Percentiles rank a stretch among this genome's conserved stretches.
These are phyloP conservation scores for Pilophorus perplexus DNA, from an alignment of 2,888 invertebrate species.

Conservation along the genomic window DNA sequence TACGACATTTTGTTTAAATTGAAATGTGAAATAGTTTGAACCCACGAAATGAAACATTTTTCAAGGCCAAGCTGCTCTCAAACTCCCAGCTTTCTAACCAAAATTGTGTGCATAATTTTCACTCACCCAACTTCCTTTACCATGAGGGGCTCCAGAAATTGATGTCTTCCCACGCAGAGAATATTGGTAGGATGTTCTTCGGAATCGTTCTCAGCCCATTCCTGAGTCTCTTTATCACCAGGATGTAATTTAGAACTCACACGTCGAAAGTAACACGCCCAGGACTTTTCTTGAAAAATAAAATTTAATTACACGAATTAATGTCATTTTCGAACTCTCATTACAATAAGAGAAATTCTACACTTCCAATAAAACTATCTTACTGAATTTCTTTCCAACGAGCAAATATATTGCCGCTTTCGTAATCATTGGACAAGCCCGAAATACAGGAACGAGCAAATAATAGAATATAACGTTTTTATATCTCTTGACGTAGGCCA, in stretches of 20 bases:
- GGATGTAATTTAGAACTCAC: constrained; percentile 1
- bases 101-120: too few relatives aligned
- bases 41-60: too few relatives aligned
- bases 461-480: constrained; percentile 6
- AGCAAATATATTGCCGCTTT: constrained; percentile 13
- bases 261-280: constrained; percentile 1
- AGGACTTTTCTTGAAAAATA: constrained; percentile 1
- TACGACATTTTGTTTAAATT: too few relatives aligned
- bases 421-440: background rate
- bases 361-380: too few relatives aligned
- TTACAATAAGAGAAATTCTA: background rate
- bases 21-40: too few relatives aligned
- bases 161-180: constrained; percentile 4
- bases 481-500: constrained; percentile 16
- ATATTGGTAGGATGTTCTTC: constrained; percentile 20
- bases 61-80: too few relatives aligned
- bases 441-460: constrained; percentile 22
- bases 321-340: background rate
- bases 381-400: constrained; percentile 10
- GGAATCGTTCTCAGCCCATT: constrained; percentile 3
- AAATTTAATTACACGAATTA: background rate
- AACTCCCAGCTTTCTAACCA: too few relatives aligned
- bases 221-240: background rate
- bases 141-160: background rate
- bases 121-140: constrained; percentile 1